These are phyloP conservation scores for Myripristis jacobus DNA, from an alignment of 2,797 vertebrate genomes.

Conservation along the genomic window DNA sequence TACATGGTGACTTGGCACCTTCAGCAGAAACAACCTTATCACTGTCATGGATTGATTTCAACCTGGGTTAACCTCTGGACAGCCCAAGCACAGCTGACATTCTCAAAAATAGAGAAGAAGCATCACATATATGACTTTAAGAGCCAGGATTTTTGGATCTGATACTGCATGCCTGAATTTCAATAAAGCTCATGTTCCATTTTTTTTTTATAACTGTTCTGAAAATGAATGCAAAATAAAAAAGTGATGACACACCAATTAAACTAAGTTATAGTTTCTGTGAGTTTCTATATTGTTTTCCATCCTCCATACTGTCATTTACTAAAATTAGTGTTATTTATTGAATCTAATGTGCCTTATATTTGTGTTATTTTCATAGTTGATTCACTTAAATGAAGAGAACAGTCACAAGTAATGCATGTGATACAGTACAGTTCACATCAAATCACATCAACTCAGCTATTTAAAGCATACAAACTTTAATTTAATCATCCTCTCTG, in stretches of 20 bases:
- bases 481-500: background rate
- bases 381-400: no score
- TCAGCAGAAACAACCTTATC: conserved; percentile 65
- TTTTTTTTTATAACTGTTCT: conserved; percentile 63
- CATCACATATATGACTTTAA: conserved; percentile 23
- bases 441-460: background rate
- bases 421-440: background rate
- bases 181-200: conserved; percentile 42
- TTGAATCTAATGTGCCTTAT: no score
- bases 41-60: conserved; percentile 72
- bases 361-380: no score
- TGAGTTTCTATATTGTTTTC: conserved; percentile 26
- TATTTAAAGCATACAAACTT: background rate
- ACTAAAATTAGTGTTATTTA: background rate
- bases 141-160: conserved; percentile 10
- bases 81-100: conserved; percentile 42
- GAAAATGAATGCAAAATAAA: conserved; percentile 74
- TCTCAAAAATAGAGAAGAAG: conserved; percentile 29
- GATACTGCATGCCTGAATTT: conserved; percentile 43
- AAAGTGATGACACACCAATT: conserved; percentile 53
- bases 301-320: background rate
- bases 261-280: conserved; percentile 13
- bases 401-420: background rate
- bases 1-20: conserved; percentile 67
- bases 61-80: conserved; percentile 46